A percentile compares a stretch with the other conserved stretches of the same genome.
phyloP scores from a whole-genome alignment of 2,113 vertebrate species.

The Salvator merianae region DNA sequence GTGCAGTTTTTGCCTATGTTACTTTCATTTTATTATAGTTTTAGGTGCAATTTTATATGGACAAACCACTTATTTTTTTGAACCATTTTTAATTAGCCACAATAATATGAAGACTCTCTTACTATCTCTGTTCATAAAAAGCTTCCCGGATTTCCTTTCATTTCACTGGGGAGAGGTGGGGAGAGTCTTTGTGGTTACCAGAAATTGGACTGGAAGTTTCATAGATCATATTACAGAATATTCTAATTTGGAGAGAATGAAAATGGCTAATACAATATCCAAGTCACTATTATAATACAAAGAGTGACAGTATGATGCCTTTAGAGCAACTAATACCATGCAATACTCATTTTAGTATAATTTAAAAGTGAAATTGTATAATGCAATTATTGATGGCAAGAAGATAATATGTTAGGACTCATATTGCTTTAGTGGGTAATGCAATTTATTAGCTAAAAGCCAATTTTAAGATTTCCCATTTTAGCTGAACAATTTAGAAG shows the following conservation, averaged over 20 bases:
- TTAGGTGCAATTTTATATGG: background rate
- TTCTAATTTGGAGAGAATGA: slow-evolving; percentile 16
- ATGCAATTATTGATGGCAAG: slow-evolving; percentile 38
- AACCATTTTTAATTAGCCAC: background rate
- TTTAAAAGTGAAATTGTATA: slow-evolving; percentile 28
- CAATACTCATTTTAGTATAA: slow-evolving; percentile 11
- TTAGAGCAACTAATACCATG: slow-evolving; percentile 11
- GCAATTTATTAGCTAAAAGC: slow-evolving; percentile 22
- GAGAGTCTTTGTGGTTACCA: slow-evolving; percentile 12
- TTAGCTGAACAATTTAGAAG: slow-evolving; percentile 5
- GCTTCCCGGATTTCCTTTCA: background rate
- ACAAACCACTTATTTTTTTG: background rate
- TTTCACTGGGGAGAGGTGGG: background rate
- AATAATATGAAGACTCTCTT: background rate
- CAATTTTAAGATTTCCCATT: slow-evolving; percentile 17
- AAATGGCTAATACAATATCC: slow-evolving; percentile 4
- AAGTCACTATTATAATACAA: slow-evolving; percentile 20
- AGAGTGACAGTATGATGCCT: slow-evolving; percentile 24
- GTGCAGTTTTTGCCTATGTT: background rate
- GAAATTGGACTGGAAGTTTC: slow-evolving; percentile 27
- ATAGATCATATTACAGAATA: slow-evolving; percentile 21
- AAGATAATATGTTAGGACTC: slow-evolving; percentile 3
- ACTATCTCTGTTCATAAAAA: background rate
- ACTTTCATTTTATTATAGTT: background rate
- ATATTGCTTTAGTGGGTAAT: slow-evolving; percentile 22